These are phyloP conservation scores for Subanguina moxae DNA, from an alignment of 1,140 invertebrate genomes.

Conservation along the genomic window DNA sequence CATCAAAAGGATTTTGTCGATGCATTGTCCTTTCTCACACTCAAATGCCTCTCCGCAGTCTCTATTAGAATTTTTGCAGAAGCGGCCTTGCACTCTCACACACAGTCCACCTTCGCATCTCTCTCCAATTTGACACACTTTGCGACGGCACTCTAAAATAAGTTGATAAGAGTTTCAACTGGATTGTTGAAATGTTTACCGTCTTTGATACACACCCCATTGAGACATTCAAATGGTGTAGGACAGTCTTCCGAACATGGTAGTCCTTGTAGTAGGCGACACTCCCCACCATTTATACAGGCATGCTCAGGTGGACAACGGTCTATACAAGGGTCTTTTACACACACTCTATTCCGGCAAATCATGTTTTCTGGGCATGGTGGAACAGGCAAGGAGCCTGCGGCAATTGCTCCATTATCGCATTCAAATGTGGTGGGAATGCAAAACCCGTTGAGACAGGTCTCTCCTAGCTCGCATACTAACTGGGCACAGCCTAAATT, in stretches of 20 bases:
- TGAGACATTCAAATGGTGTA: slow-evolving; percentile 45
- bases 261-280: slow-evolving; percentile 41
- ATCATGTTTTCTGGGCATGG: slow-evolving; percentile 28
- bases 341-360: slow-evolving; percentile 30
- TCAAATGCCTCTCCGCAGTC: slow-evolving; percentile 53
- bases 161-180: neutral
- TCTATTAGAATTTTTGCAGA: slow-evolving; percentile 40
- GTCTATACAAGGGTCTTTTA: slow-evolving; percentile 28
- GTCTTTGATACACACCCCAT: slow-evolving; percentile 48
- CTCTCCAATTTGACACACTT: slow-evolving; percentile 58
- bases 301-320: slow-evolving; percentile 44
- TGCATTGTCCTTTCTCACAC: slow-evolving; percentile 43
- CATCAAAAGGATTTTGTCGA: slow-evolving; percentile 35
- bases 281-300: slow-evolving; percentile 46
- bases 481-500: slow-evolving; percentile 49
- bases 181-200: slow-evolving; percentile 21
- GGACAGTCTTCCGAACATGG: slow-evolving; percentile 41
- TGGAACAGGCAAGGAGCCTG: slow-evolving; percentile 10
- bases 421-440: slow-evolving; percentile 29
- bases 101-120: slow-evolving; percentile 53
- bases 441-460: slow-evolving; percentile 52
- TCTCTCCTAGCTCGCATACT: slow-evolving; percentile 39
- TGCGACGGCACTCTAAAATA: slow-evolving; percentile 45
- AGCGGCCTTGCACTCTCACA: slow-evolving; percentile 48
- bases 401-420: neutral